Base-by-base conservation (phyloP, 1,140 invertebrate species). In the Diorhabda carinulata region DNA sequence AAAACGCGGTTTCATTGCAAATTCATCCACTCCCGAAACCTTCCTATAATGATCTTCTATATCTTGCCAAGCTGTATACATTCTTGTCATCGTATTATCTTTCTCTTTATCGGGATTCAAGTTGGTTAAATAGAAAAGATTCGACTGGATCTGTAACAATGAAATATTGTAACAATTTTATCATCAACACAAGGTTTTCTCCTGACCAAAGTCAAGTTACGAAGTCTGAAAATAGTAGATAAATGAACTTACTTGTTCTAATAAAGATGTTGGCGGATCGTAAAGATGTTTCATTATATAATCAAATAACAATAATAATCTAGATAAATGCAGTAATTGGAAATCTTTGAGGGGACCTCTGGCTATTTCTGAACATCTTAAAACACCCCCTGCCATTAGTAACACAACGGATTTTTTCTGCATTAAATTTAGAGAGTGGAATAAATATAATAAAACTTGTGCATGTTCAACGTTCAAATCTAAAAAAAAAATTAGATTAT, bases 401-500 rank as follows among this genome's bases (percentile, higher is more conserved):
- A 97, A 83, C n/a, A 98, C 82, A 1, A 98, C 92, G 3, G 91
- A 91, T 82, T 98, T 98, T 81, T 98, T 98, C 81, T 98, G 94
- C 93, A 97, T 97, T 43, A 98, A 83, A 76, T 94, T 96, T 43
- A 98, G 81, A 3, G 94, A 94, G 81, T 98, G 96, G 79, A 98
- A 98, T 2, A 98, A 83, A 79, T 98, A 97, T 0, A 98, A 85
- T 70, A 98, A 82, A 6, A 98, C 83, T 79, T 98, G 96, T 0
- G 95, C 91, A 82, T 98, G 96, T 81, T 98, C 97, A 6, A 98
- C 94, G 82, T 98, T 98, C 47, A 98, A 83, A 85, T 97, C 95
- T 91, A 83, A 57, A 84, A 86, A 73, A 75, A 75, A 75, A 68
- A 56, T 57, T n/a, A 56, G 52, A 56, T 56, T 56, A n/a, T 7